These are phyloP conservation scores for Ranitomeya variabilis DNA, from an alignment of 2,113 vertebrate genomes.

Conservation along the genomic window DNA sequence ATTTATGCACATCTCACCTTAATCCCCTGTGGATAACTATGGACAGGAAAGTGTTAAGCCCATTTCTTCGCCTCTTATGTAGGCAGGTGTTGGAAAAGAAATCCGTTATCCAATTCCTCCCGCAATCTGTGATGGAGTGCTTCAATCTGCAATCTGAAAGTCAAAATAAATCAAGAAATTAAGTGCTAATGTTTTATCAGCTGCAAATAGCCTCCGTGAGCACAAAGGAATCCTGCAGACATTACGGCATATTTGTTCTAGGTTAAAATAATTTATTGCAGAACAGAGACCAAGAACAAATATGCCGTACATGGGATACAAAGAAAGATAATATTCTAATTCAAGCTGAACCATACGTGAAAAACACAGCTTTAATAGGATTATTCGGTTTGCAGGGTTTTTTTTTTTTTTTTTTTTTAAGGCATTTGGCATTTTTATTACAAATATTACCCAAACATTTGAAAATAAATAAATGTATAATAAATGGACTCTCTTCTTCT, in stretches of 20 bases:
- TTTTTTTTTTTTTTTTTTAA: background rate
- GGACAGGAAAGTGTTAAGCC: background rate
- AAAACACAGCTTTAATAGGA: background rate
- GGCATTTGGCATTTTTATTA: background rate
- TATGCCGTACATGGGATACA: background rate
- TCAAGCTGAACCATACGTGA: background rate
- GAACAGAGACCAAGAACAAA: background rate
- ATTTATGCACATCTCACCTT: background rate
- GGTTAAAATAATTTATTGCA: conserved; percentile 12
- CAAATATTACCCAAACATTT: background rate
- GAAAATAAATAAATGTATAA: too few species aligned
- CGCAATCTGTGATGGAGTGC: conserved; percentile 28
- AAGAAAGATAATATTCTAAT: background rate
- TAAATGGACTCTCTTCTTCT: too few species aligned
- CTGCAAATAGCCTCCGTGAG: conserved; percentile 9
- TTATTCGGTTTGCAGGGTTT: background rate
- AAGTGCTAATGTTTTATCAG: conserved; percentile 34
- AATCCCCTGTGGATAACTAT: background rate
- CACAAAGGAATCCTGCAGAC: conserved; percentile 23
- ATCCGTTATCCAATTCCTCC: background rate
- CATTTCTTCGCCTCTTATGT: background rate
- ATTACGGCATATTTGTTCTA: conserved; percentile 25
- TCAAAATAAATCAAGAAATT: conserved; percentile 45
- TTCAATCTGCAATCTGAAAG: conserved; percentile 45
- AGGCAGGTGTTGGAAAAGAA: background rate